Base-by-base conservation (phyloP, 2,888 invertebrate species). In the Spialia ferax region DNA sequence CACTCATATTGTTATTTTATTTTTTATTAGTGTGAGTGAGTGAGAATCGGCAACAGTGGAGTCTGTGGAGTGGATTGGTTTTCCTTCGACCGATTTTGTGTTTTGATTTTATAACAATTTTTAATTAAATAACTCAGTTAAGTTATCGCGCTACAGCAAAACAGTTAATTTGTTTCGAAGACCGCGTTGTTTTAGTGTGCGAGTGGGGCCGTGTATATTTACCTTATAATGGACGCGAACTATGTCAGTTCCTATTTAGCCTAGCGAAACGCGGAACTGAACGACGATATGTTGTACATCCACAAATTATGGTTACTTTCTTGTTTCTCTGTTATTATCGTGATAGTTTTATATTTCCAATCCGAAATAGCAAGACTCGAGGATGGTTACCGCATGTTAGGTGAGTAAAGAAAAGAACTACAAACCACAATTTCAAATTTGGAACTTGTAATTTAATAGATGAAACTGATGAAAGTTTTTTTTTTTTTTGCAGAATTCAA, bases 291-390 rank as follows among this genome's bases (percentile, higher is more conserved):
- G 93, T 88, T 88, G 83, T 92, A 91, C 85, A 77, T 92, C 71
- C 88, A 91, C 78, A 93, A 91, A 83, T 78, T 92, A 82, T 93
- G 91, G 87, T 78, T 93, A 71, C 85, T 93, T 79, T 87, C 89
- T 64, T 89, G 88, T 80, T 79, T 93, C 66, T 86, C 91, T 83
- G 83, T 89, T 83, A 82, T 92, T 83, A 89, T 88, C 80, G 79
- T 90, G 73, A 83, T 90, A 74, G 86, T 92, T 71, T 79, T 93
- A 69, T 92, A 93, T 88, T 93, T 93, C 80, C 92, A 93, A 82
- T 83, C 90, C 61, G 91, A 93, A 87, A 87, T 93, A 69, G 82
- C 87, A 54, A 86, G 90, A 72, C 77, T 93, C 74, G 93, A 93
- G 70, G 88, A 91, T 64, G 83, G 75, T 73, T 90, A 89, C 81